These are phyloP conservation scores for Uropsilus gracilis DNA, from an alignment of 2,113 vertebrate species.

Conservation along the genomic window DNA sequence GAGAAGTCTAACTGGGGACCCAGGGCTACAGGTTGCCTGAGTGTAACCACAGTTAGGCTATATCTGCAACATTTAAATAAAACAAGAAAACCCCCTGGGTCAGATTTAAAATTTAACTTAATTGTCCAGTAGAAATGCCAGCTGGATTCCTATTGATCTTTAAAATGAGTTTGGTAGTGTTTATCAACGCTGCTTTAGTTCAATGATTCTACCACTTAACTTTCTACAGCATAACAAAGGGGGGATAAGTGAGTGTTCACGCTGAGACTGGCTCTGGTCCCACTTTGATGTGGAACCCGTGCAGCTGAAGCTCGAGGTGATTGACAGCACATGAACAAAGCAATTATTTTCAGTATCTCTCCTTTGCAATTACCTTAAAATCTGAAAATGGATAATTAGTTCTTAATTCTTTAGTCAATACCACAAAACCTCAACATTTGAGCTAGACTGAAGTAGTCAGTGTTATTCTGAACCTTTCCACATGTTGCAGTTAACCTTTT, in stretches of 20 bases:
- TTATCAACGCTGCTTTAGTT: conserved; percentile 65
- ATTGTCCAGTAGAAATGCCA: conserved; percentile 33
- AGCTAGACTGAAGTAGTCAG: neutral
- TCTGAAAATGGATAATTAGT: conserved; percentile 78
- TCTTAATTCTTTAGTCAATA: conserved; percentile 72
- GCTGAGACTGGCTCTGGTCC: conserved; percentile 3
- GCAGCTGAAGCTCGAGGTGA: conserved; percentile 51
- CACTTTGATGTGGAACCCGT: conserved; percentile 12
- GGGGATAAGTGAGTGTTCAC: conserved; percentile 26
- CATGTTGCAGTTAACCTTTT: neutral
- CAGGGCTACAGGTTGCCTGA: neutral
- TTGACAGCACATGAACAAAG: conserved; percentile 53
- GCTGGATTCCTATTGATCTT: conserved; percentile 61
- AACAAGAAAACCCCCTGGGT: conserved; percentile 20
- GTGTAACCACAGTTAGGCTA: neutral
- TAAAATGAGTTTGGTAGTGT: conserved; percentile 52
- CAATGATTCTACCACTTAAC: conserved; percentile 31
- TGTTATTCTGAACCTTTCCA: conserved; percentile 45
- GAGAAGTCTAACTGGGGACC: neutral
- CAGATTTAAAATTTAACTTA: conserved; percentile 53
- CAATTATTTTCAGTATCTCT: conserved; percentile 68
- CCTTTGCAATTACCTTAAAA: conserved; percentile 72
- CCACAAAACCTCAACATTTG: conserved; percentile 23
- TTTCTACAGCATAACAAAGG: conserved; percentile 37
- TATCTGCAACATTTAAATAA: neutral